Base-by-base conservation (phyloP, 2,888 invertebrate genomes). In the Drosophila birchii region DNA sequence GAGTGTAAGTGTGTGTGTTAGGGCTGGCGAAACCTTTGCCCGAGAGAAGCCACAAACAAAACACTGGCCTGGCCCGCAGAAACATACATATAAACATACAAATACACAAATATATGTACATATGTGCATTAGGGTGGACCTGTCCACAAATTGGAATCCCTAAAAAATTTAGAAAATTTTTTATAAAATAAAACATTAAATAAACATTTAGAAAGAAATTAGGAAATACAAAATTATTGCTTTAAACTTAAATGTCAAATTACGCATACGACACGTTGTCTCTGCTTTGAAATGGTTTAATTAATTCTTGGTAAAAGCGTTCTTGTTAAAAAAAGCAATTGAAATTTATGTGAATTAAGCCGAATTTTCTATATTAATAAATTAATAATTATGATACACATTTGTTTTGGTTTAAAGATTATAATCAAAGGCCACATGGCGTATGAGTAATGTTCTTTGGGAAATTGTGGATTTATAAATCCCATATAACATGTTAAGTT, bases 31-130 rank as follows among this genome's bases (percentile, higher is more conserved):
- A 81, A 84, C 74, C 76, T 78, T 83, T 78, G 66, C 81, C 70
- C 72, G 72, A 63, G 74, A 76, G 88, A 84, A 84, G 84, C 84
- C 84, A 87, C 88, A 84, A 81, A 75, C 75, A 87, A 80, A 86
- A 72, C 76, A 53, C 44, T 60, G 70, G 45, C 51, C 32, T 32
- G 45, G 29, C 47, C 47, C 34, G 32, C 41, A 59, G 38, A 71
- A 68, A 34, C 54, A 62, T 45, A 80, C 51, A 63, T 38, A 62
- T 26, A 71, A 39, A 64, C 23, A 68, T n/a, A 36, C 32, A 5
- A 5, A 26, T 5, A 26, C n/a, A n/a, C n/a, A n/a, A n/a, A n/a
- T n/a, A n/a, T n/a, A n/a, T n/a, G n/a, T 26, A 26, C 26, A 26
- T 26, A 26, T 11, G 32, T 32, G 53, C n/a, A 51, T 34, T 51